Percentiles rank a stretch among this genome's conserved stretches.
Evolutionary conservation across 2,888 invertebrate genomes (phyloP).

Genomic region (Lumbricus terrestris): DNA sequence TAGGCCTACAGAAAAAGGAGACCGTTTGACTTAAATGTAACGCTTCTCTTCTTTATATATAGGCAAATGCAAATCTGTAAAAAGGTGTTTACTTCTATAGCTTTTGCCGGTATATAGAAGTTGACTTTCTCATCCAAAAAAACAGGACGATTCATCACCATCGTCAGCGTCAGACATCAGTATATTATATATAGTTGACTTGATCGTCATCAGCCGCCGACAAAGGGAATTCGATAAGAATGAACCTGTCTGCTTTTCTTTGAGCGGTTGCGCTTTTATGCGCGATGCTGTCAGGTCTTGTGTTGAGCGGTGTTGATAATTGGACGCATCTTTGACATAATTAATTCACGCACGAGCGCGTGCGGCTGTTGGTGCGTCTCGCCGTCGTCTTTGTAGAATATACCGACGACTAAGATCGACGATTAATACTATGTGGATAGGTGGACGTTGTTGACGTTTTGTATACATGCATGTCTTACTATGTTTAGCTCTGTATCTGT

Average conservation of each 20-base stretch:
- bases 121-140: not conserved
- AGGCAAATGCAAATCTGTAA: no score
- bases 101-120: no score
- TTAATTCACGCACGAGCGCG: not conserved
- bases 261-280: not conserved
- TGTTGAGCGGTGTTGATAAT: not conserved
- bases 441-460: not conserved
- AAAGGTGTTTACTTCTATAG: no score
- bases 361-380: not conserved
- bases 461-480: not conserved
- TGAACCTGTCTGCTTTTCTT: not conserved
- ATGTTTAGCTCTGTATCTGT: not conserved
- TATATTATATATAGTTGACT: no score
- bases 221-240: not conserved
- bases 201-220: not conserved
- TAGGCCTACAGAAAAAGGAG: no score
- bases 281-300: not conserved
- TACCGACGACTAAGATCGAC: no score
- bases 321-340: not conserved
- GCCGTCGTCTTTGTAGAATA: not conserved
- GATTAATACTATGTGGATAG: no score
- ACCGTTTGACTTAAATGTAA: no score
- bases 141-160: not conserved
- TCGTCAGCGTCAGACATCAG: not conserved
- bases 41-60: no score